Evolutionary conservation across 2,888 invertebrate species (phyloP).

Genomic region (Ophion ventricosus): DNA sequence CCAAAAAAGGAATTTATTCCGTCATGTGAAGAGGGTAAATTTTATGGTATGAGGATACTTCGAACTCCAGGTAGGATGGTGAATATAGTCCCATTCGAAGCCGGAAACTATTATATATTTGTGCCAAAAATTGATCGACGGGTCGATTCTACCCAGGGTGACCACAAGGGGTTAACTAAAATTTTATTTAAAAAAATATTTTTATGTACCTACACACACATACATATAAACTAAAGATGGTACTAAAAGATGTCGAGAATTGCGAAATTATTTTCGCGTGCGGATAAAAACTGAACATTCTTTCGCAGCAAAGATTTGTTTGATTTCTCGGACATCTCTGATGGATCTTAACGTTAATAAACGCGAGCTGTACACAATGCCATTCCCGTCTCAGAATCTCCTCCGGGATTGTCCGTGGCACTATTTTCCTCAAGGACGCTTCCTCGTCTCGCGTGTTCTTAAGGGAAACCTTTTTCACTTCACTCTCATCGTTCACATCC

Average conservation of each 20-base stretch:
- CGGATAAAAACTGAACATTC: background rate
- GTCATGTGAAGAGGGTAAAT: too few relatives aligned
- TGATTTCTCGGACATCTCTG: background rate
- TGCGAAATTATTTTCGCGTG: background rate
- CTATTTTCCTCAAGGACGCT: background rate
- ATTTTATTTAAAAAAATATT: too few relatives aligned
- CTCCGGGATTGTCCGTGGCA: background rate
- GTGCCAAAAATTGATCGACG: too few relatives aligned
- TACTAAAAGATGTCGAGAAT: background rate
- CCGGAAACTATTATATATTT: too few relatives aligned
- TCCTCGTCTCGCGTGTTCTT: constrained; percentile 8
- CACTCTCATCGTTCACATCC: background rate
- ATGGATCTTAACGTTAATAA: background rate
- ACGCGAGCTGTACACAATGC: background rate
- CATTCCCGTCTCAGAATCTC: background rate
- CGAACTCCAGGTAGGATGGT: too few relatives aligned
- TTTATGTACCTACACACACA: too few relatives aligned
- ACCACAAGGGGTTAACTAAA: too few relatives aligned
- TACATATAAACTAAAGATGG: too few relatives aligned
- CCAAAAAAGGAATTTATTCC: too few relatives aligned
- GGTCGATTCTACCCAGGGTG: too few relatives aligned
- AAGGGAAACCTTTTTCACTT: background rate
- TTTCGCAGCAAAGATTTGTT: background rate
- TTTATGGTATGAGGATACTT: too few relatives aligned
- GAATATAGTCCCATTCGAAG: too few relatives aligned